Evolutionary conservation across 2,113 vertebrate species (phyloP).

Genomic region (Anguilla rostrata): DNA sequence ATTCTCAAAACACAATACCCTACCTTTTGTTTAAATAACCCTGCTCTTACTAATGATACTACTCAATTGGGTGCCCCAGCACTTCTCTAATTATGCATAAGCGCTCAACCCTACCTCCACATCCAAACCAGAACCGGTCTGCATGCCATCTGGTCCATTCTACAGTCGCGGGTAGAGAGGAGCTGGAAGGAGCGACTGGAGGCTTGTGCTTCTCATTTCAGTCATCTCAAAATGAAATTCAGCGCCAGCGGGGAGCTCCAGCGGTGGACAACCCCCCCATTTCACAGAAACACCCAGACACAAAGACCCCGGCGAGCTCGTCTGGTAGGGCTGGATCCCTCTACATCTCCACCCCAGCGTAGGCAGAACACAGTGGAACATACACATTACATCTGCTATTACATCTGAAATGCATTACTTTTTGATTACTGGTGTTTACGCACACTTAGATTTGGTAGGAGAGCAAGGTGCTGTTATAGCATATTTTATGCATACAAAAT

Average conservation of each 20-base stretch:
- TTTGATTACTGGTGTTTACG: background rate
- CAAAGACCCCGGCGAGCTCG: background rate
- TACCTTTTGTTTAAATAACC: background rate
- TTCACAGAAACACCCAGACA: constrained; percentile 3
- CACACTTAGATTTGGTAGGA: background rate
- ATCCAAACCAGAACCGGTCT: background rate
- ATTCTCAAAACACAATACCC: background rate
- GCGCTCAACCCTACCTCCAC: background rate
- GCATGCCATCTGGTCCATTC: background rate
- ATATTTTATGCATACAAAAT: background rate
- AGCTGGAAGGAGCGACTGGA: background rate
- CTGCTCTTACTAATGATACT: background rate
- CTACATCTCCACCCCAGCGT: background rate
- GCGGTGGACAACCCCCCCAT: background rate
- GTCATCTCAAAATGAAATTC: background rate
- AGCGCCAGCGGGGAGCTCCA: background rate
- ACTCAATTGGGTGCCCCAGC: background rate
- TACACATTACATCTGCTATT: background rate
- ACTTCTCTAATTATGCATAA: background rate
- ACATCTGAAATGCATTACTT: background rate
- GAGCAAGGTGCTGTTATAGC: background rate
- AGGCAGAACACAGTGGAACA: background rate
- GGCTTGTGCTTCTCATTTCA: constrained; percentile 1
- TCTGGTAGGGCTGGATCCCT: background rate
- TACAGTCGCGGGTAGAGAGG: background rate